Evolutionary conservation across 1,140 invertebrate genomes (phyloP).

Genomic region (Drosophila persimilis): DNA sequence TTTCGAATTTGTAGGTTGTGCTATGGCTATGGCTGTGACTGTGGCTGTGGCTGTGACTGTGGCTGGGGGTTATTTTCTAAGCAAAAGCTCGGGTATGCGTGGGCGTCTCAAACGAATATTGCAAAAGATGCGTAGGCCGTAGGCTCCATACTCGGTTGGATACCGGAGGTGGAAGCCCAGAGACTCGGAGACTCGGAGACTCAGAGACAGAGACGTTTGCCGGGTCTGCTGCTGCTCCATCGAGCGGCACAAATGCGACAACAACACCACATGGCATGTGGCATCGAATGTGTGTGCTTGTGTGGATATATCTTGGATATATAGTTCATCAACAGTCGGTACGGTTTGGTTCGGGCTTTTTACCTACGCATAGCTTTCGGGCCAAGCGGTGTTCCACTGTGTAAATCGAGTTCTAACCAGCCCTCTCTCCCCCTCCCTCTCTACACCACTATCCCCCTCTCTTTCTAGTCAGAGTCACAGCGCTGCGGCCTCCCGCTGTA

Average conservation of each 20-base stretch:
- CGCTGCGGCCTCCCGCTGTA: conserved; percentile 47
- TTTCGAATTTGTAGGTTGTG: conserved; percentile 60
- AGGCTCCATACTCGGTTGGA: background rate
- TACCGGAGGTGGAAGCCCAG: too few species aligned
- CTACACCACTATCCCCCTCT: conserved; percentile 19
- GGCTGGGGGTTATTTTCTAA: conserved; percentile 62
- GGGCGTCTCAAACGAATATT: conserved; percentile 76
- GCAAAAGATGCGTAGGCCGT: conserved; percentile 77
- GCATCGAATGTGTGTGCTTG: conserved; percentile 4
- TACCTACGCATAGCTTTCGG: conserved; percentile 62
- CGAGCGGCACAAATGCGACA: conserved; percentile 12
- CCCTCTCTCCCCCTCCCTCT: background rate
- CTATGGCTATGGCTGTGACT: too few species aligned
- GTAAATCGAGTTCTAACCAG: conserved; percentile 40
- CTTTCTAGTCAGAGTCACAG: conserved; percentile 32
- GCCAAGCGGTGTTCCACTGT: conserved; percentile 28
- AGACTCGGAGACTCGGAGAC: background rate
- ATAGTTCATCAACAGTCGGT: conserved; percentile 51
- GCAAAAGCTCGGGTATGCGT: conserved; percentile 64
- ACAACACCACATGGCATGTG: conserved; percentile 5
- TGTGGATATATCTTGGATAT: conserved; percentile 47
- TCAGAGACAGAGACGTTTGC: conserved; percentile 7
- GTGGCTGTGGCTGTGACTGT: conserved; percentile 14
- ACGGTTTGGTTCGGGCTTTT: conserved; percentile 24
- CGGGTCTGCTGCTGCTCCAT: conserved; percentile 13